Base-by-base conservation (phyloP, 2,113 vertebrate species). In the Lophotis ruficrista region DNA sequence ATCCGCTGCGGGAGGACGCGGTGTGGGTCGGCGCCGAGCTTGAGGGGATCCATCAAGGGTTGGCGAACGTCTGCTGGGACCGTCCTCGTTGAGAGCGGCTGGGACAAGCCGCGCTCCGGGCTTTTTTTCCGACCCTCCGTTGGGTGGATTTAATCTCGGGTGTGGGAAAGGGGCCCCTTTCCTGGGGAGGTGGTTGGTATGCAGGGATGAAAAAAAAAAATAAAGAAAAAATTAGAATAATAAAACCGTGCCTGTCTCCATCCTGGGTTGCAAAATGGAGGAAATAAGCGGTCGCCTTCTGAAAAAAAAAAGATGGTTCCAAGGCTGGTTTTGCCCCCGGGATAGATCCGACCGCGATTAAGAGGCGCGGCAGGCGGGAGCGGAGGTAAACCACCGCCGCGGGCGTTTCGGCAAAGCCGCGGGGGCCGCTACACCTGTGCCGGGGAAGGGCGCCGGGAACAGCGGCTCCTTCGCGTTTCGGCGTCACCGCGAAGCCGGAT, bases 151-250 rank as follows among this genome's bases (percentile, higher is more conserved):
- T 93, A 72, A 86, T 72, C 72, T 94, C 77, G 90, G 81, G 84
- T 95, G 90, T 94, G 80, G 92, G 84, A 91, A 93, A 91, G 94
- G 90, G 94, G 95, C 92, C 94, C 92, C 92, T 94, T 95, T 96
- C 95, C 92, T 94, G 92, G 92, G 83, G 87, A 96, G 94, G 92
- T 68, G 68, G 68, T 56, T 96, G 94, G 95, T 93, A 93, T 96
- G 92, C 92, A 80, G 62, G 43, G 71, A 5, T n/a, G 33, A 38
- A 80, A 75, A 90, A 65, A 61, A 71, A 80, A 66, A 54, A 54
- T 24, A 50, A 51, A 51, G 13, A 51, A 51, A 31, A 56, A 18
- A 37, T 5, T 85, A 62, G 6, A 66, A 57, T 28, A 73, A 51
- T 51, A 83, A 93, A 93, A 5, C 48, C 5, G 3, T 72, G 68